These are phyloP conservation scores for Bungarus multicinctus DNA, from an alignment of 2,113 vertebrate genomes.

Conservation along the genomic window DNA sequence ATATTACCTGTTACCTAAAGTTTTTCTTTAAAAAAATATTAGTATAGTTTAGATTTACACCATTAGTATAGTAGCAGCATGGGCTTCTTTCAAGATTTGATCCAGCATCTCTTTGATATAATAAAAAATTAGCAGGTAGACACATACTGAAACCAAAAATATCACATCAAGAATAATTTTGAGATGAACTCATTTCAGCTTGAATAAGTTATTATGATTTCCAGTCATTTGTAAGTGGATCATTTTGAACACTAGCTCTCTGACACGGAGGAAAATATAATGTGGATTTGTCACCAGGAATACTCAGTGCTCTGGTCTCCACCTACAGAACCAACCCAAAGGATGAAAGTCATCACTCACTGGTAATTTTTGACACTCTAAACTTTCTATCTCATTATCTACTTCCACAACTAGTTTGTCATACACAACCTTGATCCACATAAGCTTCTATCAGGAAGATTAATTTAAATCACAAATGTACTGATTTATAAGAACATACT, in stretches of 20 bases:
- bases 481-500: neutral
- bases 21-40: neutral
- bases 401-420: conserved; percentile 5
- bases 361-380: conserved; percentile 16
- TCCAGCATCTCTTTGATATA: neutral
- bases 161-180: conserved; percentile 14
- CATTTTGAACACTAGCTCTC: conserved; percentile 14
- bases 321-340: neutral
- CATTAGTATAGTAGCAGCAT: neutral
- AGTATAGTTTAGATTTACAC: too few relatives aligned
- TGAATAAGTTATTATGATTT: conserved; percentile 13
- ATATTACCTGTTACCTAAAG: neutral
- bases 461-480: conserved; percentile 11
- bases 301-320: conserved; percentile 46
- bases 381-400: conserved; percentile 45
- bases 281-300: conserved; percentile 29
- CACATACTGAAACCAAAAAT: neutral
- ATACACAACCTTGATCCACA: conserved; percentile 13
- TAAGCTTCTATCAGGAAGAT: conserved; percentile 27
- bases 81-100: neutral
- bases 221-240: conserved; percentile 42
- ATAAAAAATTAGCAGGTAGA: neutral
- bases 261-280: neutral
- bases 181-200: neutral
- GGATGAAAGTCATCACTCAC: conserved; percentile 4